A percentile compares a stretch with the other conserved stretches of the same genome.
Evolutionary conservation across 2,888 invertebrate species (phyloP).

Genomic region (Rhagonycha fulva): DNA sequence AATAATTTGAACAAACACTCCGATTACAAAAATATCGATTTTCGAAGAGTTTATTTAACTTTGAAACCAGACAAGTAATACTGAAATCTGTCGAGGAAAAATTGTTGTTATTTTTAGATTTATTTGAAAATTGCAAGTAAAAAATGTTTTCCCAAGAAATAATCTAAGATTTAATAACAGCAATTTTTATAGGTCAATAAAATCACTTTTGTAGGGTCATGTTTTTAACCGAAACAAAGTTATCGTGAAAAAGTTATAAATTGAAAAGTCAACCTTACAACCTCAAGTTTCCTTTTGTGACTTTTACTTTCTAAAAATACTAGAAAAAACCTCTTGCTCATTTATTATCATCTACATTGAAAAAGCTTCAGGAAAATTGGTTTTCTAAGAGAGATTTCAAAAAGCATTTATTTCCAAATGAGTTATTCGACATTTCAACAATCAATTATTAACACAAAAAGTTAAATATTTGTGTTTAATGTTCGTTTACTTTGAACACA

Average conservation of each 20-base stretch:
- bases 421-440: background rate
- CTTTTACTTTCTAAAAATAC: background rate
- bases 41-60: background rate
- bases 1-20: background rate
- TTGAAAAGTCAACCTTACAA: background rate
- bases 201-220: background rate
- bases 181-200: background rate
- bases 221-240: background rate
- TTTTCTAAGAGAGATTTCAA: background rate
- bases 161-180: background rate
- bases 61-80: background rate
- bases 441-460: background rate
- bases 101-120: background rate
- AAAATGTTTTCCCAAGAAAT: background rate
- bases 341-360: background rate
- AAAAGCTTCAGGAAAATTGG: background rate
- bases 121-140: background rate
- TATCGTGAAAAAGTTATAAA: background rate
- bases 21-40: background rate
- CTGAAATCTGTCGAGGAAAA: background rate
- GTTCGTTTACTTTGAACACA: background rate
- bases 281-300: background rate
- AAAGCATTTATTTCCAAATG: background rate
- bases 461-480: background rate
- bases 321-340: background rate